Evolutionary conservation across 2,888 invertebrate species (phyloP).

Genomic region (Cataglyphis cursor): DNA sequence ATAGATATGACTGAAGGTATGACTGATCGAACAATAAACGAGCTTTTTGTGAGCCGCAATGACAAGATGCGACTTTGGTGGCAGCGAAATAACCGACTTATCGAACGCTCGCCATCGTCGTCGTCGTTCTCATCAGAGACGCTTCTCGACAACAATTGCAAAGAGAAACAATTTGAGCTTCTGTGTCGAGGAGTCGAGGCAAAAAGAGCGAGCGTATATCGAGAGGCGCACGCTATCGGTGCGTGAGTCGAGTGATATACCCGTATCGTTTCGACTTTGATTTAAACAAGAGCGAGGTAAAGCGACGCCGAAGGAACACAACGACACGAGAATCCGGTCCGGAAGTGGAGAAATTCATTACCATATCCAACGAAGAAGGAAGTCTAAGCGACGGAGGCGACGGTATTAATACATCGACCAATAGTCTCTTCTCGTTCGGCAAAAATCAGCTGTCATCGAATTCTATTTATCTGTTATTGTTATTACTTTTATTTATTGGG

Average conservation of each 20-base stretch:
- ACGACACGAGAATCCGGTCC: conserved; percentile 60
- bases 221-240: conserved; percentile 19
- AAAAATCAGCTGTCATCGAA: neutral
- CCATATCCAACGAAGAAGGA: conserved; percentile 65
- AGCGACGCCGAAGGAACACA: conserved; percentile 9
- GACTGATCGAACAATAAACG: neutral
- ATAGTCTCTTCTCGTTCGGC: neutral
- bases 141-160: neutral
- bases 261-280: conserved; percentile 35
- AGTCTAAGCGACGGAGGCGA: conserved; percentile 52
- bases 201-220: neutral
- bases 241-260: conserved; percentile 29
- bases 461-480: neutral
- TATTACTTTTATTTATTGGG: neutral
- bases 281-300: conserved; percentile 26
- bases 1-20: neutral
- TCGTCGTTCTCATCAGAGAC: neutral
- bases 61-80: neutral
- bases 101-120: neutral
- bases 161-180: conserved; percentile 27
- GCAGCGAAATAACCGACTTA: neutral
- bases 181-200: neutral
- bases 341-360: conserved; percentile 70
- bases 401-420: conserved; percentile 10
- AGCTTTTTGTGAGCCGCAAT: neutral